These are phyloP conservation scores for Harpagifer antarcticus DNA, from an alignment of 2,797 vertebrate genomes.

Conservation along the genomic window DNA sequence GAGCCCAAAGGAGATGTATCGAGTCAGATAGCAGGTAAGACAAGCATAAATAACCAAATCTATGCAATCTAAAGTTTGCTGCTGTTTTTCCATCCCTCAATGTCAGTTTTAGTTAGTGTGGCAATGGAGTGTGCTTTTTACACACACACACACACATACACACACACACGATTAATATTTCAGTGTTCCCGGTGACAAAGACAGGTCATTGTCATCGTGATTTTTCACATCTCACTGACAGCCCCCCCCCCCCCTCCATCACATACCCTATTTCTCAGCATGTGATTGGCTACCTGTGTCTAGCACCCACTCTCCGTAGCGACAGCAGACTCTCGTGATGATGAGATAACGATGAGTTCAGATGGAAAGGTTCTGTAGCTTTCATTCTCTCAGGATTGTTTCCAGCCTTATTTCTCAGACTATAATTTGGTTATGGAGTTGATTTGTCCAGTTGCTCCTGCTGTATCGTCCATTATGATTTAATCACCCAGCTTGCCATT, in stretches of 20 bases:
- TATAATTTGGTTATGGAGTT: slow-evolving; percentile 3
- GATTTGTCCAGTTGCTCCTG: background rate
- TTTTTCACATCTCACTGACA: slow-evolving; percentile 42
- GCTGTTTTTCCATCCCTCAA: background rate
- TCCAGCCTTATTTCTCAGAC: background rate
- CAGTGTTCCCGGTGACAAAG: slow-evolving; percentile 45
- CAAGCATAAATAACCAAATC: background rate
- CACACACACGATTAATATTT: slow-evolving; percentile 40
- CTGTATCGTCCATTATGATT: slow-evolving; percentile 13
- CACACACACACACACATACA: background rate
- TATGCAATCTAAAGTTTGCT: background rate
- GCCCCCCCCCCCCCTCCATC: background rate
- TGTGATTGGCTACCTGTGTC: slow-evolving; percentile 34
- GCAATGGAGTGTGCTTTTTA: background rate
- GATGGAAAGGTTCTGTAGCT: slow-evolving; percentile 9
- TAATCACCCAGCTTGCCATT: slow-evolving; percentile 11
- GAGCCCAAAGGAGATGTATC: slow-evolving; percentile 82
- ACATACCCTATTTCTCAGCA: slow-evolving; percentile 9
- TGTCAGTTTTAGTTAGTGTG: slow-evolving; percentile 10
- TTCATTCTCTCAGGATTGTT: background rate
- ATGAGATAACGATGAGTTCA: slow-evolving; percentile 6
- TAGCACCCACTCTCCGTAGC: slow-evolving; percentile 39
- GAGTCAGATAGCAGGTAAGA: slow-evolving; percentile 81
- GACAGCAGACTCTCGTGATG: slow-evolving; percentile 26
- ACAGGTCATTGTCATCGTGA: slow-evolving; percentile 44